A percentile compares a stretch with the other conserved stretches of the same genome.
phyloP scores from a whole-genome alignment of 2,113 vertebrate species.

The Actenoides lindsayi region DNA sequence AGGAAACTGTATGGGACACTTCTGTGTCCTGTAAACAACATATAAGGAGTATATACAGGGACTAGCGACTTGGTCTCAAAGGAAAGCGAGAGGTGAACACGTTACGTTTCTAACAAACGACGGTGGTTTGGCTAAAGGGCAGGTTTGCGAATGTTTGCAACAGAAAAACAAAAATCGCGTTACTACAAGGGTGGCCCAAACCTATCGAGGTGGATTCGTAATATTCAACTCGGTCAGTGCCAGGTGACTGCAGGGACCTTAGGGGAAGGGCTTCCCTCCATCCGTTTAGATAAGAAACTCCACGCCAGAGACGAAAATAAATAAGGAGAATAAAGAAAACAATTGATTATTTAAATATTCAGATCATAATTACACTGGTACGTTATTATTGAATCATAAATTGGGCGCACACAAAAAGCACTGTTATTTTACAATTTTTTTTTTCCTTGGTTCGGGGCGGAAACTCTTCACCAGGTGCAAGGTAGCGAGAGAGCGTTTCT shows the following conservation, averaged over 20 bases:
- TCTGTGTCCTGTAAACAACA: neutral
- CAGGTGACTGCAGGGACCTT: neutral
- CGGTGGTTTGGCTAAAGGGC: neutral
- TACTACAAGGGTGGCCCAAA: neutral
- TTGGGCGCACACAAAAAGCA: accelerated
- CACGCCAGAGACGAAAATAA: neutral
- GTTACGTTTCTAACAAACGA: neutral
- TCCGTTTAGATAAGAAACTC: neutral
- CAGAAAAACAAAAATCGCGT: neutral
- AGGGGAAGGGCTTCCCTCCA: neutral
- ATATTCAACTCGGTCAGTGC: neutral
- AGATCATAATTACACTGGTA: accelerated
- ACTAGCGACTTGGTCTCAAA: neutral
- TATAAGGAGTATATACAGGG: accelerated
- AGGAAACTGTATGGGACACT: neutral
- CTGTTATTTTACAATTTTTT: neutral
- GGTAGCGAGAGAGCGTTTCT: neutral
- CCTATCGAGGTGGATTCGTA: neutral
- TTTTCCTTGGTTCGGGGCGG: neutral
- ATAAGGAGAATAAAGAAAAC: neutral
- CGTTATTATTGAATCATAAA: neutral
- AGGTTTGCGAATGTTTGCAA: neutral
- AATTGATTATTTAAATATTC: neutral
- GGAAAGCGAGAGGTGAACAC: neutral
- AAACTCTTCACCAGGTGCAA: neutral